Evolutionary conservation across 2,113 vertebrate species (phyloP).

Genomic region (Hiodon alosoides): DNA sequence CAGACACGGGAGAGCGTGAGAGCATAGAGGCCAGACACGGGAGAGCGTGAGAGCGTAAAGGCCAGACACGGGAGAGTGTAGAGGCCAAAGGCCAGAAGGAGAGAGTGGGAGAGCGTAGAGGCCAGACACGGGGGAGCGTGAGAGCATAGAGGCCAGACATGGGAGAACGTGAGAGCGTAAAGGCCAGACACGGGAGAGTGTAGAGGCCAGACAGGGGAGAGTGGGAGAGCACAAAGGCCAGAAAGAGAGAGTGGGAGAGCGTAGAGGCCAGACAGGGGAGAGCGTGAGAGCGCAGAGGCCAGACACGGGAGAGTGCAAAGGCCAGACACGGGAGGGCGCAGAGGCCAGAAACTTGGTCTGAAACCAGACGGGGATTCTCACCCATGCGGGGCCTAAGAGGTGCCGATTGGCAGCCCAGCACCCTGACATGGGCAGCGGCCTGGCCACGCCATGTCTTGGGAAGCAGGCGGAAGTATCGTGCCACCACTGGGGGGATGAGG

Average conservation of each 20-base stretch:
- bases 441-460: slow-evolving; percentile 60
- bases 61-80: too few species aligned
- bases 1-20: too few species aligned
- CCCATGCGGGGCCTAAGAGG: slow-evolving; percentile 36
- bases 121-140: too few species aligned
- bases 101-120: neutral
- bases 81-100: too few species aligned
- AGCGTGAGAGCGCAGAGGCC: too few species aligned
- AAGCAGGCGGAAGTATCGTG: slow-evolving; percentile 67
- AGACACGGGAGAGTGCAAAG: neutral
- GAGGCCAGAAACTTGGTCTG: slow-evolving; percentile 20
- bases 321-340: neutral
- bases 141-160: too few species aligned
- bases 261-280: too few species aligned
- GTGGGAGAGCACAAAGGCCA: too few species aligned
- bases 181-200: neutral
- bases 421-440: slow-evolving; percentile 57
- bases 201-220: slow-evolving; percentile 13
- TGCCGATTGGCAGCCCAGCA: slow-evolving; percentile 64
- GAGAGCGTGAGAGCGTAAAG: too few species aligned
- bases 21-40: neutral
- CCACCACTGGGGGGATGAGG: slow-evolving; percentile 63
- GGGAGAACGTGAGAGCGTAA: neutral
- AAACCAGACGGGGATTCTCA: slow-evolving; percentile 18
- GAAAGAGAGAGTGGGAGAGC: too few species aligned